Evolutionary conservation across 2,888 invertebrate species (phyloP).

Genomic region (Doris montereyensis): DNA sequence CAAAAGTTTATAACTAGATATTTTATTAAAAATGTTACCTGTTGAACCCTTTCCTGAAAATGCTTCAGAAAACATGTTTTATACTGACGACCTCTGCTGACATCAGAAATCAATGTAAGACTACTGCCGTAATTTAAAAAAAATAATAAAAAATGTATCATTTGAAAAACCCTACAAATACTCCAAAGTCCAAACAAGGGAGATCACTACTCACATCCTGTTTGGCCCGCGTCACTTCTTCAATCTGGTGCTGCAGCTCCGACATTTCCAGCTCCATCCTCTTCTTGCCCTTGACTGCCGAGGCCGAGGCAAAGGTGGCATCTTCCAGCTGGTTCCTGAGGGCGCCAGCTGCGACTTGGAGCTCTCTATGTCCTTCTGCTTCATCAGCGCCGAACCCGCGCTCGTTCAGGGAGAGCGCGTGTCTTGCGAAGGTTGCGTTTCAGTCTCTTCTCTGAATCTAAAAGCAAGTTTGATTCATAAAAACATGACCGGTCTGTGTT

Average conservation of each 20-base stretch:
- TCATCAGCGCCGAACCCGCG: constrained; percentile 91
- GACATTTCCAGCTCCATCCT: constrained; percentile 88
- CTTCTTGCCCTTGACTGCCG: constrained; percentile 89
- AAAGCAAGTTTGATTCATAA: too few relatives aligned
- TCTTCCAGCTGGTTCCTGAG: constrained; percentile 91
- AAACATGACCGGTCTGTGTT: too few relatives aligned
- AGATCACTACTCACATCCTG: constrained; percentile 81
- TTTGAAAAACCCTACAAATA: too few relatives aligned
- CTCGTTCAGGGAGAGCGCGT: too few relatives aligned
- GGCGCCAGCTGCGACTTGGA: constrained; percentile 83
- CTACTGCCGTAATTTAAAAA: not conserved
- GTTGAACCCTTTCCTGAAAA: too few relatives aligned
- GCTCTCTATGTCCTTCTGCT: constrained; percentile 88
- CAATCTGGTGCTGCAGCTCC: constrained; percentile 86
- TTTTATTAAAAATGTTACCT: too few relatives aligned
- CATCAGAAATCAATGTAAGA: not conserved
- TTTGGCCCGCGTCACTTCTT: constrained; percentile 83
- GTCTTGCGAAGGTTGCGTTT: constrained; percentile 91
- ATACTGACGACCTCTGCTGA: too few relatives aligned
- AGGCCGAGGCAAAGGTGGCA: constrained; percentile 86
- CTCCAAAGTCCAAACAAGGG: not conserved
- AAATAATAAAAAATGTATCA: not conserved
- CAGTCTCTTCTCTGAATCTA: constrained; percentile 74
- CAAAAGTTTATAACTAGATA: too few relatives aligned
- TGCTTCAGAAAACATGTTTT: too few relatives aligned